Percentiles rank a stretch among this genome's conserved stretches.
phyloP scores from a whole-genome alignment of 2,888 invertebrate species.

The Encarsia formosa region DNA sequence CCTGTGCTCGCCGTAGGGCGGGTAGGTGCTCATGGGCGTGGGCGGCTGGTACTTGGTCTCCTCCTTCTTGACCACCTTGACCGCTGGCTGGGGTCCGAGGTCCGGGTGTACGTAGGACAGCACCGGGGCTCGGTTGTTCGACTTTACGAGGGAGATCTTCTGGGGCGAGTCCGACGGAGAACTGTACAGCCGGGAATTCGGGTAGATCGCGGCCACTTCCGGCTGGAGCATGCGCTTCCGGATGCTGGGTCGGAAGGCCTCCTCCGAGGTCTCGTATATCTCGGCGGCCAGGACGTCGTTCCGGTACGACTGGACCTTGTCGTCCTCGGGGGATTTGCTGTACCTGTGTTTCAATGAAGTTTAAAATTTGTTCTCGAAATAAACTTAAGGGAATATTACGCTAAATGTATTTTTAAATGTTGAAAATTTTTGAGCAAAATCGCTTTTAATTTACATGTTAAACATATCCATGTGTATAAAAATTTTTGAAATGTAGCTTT shows the following conservation, averaged over 20 bases:
- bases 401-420: too few species aligned
- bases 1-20: constrained; percentile 20
- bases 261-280: constrained; percentile 41
- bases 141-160: constrained; percentile 61
- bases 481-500: too few species aligned
- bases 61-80: constrained; percentile 46
- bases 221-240: constrained; percentile 71
- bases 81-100: constrained; percentile 72
- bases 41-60: constrained; percentile 28
- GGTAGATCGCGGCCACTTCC: constrained; percentile 57
- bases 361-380: too few species aligned
- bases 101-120: constrained; percentile 78
- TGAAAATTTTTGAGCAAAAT: too few species aligned
- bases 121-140: constrained; percentile 70
- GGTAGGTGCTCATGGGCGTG: background rate
- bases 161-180: constrained; percentile 56
- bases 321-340: constrained; percentile 39
- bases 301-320: constrained; percentile 40
- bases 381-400: too few species aligned
- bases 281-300: constrained; percentile 42
- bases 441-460: too few species aligned
- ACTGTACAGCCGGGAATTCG: constrained; percentile 63
- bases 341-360: too few species aligned
- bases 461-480: too few species aligned
- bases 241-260: constrained; percentile 55